Conservation (phyloP, 92 coral and sea anemone species). For the Palythoa grandiflora region DNA sequence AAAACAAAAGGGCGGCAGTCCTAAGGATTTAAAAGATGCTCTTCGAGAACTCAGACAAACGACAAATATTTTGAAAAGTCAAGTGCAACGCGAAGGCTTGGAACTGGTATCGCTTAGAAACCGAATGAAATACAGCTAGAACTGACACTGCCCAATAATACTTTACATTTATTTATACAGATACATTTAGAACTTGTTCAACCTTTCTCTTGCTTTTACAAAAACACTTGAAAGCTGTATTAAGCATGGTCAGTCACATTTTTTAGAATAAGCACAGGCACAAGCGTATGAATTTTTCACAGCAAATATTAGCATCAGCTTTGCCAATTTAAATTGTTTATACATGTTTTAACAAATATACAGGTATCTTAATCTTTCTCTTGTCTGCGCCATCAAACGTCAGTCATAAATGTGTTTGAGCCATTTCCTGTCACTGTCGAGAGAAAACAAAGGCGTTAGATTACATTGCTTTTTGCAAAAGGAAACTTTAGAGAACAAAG, state of each 20-base stretch:
- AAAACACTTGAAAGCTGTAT: no score
- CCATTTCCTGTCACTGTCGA: neutral
- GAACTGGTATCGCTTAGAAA: constrained; percentile 25
- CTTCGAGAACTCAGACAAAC: constrained; percentile 32
- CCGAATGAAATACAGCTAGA: constrained; percentile 32
- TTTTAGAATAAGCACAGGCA: no score
- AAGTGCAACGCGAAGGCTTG: constrained; percentile 25
- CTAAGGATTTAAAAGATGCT: constrained; percentile 30
- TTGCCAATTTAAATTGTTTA: no score
- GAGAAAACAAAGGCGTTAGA: neutral
- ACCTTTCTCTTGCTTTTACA: no score
- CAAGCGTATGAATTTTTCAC: no score
- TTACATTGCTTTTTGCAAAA: neutral
- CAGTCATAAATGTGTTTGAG: neutral
- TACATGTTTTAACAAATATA: no score
- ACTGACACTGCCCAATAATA: neutral
- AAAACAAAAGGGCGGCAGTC: constrained; percentile 8
- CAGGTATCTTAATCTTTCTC: no score
- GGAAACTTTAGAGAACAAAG: no score
- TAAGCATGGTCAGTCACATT: no score
- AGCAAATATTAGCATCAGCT: no score
- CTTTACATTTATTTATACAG: no score
- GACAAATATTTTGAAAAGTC: constrained; percentile 23
- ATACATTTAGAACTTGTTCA: no score
- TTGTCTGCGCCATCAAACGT: neutral